Evolutionary conservation across 2,888 invertebrate genomes (phyloP), one percentile per base, ranked within the genome.

Genomic region (Lithosia quadra): DNA sequence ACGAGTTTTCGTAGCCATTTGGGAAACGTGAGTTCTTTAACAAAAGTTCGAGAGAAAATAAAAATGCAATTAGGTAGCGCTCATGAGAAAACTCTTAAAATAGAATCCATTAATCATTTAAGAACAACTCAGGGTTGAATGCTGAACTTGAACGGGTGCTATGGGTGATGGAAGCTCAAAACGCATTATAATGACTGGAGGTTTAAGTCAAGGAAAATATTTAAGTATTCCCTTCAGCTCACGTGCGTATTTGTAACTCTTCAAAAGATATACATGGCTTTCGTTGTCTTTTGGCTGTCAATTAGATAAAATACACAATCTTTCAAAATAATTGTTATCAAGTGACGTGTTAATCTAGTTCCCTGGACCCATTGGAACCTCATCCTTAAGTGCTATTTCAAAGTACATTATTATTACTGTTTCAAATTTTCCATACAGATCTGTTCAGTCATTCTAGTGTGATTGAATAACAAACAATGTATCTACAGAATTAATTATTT

Each of bases 1-100:
- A 71, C 72, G 72, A 72, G 68, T 65, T 34, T 68, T 68, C 61
- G 33, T 39, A 58, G 58, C 58, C 68, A 69, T 63, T 72, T 70
- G 21, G 49, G 22, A 57, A 55, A 59, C 69, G 68, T 65, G 74
- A 72, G 62, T 68, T 75, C 33, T 72, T 73, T 67, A 60, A 65
- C 61, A 69, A 73, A 67, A 61, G 58, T 15, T 43, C 28, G 18
- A 63, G 21, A 53, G 24, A 43, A 55, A 63, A 69, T 43, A 63
- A 67, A 55, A 63, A 57, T 67, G 63, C 59, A 63, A 70, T 70
- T 43, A 66, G 34, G 11, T 67, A 22, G 28, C 39, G 64, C 43
- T 68, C 43, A 15, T 55, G 60, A 65, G 64, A 59, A 68, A 59
- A 63, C 24, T 60, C 33, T 65, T 56, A 36, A 60, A 63, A 59